Conservation (phyloP, 2,888 invertebrate species). For the Caenorhabditis drosophilae region DNA sequence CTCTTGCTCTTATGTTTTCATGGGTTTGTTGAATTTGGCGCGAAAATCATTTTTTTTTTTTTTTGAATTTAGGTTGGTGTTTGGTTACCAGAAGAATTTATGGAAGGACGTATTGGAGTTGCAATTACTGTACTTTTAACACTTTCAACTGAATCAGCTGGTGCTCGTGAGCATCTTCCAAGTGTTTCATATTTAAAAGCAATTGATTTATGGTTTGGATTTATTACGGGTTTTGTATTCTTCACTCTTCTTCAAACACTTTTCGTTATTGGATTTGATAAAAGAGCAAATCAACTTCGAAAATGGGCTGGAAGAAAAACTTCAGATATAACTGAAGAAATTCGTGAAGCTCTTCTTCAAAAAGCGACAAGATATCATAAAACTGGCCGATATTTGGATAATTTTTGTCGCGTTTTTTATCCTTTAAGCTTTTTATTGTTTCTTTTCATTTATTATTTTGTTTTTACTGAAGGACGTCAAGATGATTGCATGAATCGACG, state of each 20-base stretch:
- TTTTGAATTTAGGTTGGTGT: slow-evolving; percentile 58
- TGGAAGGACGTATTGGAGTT: slow-evolving; percentile 69
- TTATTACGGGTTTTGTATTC: slow-evolving; percentile 69
- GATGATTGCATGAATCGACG: slow-evolving; percentile 49
- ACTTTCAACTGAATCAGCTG: slow-evolving; percentile 67
- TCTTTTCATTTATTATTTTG: slow-evolving; percentile 68
- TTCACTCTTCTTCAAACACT: slow-evolving; percentile 68
- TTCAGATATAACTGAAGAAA: slow-evolving; percentile 64
- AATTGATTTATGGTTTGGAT: slow-evolving; percentile 69
- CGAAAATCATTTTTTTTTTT: neutral
- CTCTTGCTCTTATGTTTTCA: slow-evolving; percentile 68
- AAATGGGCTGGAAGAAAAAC: slow-evolving; percentile 65
- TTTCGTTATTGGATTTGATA: slow-evolving; percentile 69
- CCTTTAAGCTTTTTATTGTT: slow-evolving; percentile 66
- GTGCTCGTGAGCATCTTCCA: slow-evolving; percentile 67
- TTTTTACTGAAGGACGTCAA: slow-evolving; percentile 67
- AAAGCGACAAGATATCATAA: slow-evolving; percentile 66
- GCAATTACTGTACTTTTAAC: slow-evolving; percentile 68
- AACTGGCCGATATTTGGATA: slow-evolving; percentile 64
- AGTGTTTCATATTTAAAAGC: slow-evolving; percentile 68
- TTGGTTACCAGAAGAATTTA: slow-evolving; percentile 69
- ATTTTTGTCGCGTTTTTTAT: slow-evolving; percentile 67
- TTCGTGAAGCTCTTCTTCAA: slow-evolving; percentile 56
- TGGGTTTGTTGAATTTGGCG: slow-evolving; percentile 50
- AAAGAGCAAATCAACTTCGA: slow-evolving; percentile 65